Conservation (phyloP, 2,888 invertebrate genomes). For the Noctua janthe region DNA sequence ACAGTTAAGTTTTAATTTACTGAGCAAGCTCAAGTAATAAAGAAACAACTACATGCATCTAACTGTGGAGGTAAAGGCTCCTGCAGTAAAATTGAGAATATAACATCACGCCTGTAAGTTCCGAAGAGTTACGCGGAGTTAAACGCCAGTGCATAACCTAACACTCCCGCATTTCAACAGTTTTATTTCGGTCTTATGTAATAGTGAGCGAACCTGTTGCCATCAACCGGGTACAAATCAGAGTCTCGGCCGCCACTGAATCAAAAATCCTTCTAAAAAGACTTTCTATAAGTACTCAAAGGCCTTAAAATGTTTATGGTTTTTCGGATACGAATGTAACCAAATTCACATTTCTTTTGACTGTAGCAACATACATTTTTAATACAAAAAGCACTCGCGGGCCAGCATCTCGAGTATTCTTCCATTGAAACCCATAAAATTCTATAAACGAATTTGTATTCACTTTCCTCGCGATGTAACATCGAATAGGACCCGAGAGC, state of each 20-base stretch:
- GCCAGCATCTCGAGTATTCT: not conserved
- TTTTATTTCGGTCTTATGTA: not conserved
- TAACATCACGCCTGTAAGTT: not conserved
- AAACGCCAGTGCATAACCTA: not conserved
- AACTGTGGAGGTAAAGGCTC: not conserved
- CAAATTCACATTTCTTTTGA: not conserved
- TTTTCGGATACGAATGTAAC: not conserved
- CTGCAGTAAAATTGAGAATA: not conserved
- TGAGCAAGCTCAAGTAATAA: not conserved
- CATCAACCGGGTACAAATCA: not conserved
- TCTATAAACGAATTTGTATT: conserved; percentile 56
- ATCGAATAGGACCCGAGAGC: conserved; percentile 35
- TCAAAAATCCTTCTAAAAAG: not conserved
- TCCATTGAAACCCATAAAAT: conserved; percentile 37
- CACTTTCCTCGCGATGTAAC: conserved; percentile 35
- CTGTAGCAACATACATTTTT: conserved; percentile 2
- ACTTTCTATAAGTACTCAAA: not conserved
- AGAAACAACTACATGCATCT: not conserved
- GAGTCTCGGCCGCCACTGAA: not conserved
- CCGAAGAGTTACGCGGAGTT: not conserved
- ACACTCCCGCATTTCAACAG: not conserved
- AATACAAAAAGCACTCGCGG: not conserved
- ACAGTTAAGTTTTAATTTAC: conserved; percentile 25
- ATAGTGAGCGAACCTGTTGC: not conserved
- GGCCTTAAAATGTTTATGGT: not conserved